These are phyloP conservation scores for Bryconaethiops microstoma DNA, from an alignment of 2,797 vertebrate genomes.

Conservation along the genomic window DNA sequence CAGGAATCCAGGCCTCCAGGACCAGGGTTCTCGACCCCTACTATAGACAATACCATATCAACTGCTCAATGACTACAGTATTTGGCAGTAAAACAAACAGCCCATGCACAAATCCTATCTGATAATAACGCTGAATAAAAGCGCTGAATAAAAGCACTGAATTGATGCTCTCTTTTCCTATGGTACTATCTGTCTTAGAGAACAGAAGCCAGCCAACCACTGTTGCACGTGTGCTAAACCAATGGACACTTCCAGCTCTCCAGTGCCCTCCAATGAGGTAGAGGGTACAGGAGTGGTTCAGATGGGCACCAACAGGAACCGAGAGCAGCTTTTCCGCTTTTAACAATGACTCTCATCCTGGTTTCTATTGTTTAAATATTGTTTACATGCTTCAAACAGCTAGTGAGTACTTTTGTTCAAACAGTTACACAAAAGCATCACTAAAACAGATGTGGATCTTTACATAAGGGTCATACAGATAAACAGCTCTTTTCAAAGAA, in stretches of 20 bases:
- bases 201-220: background rate
- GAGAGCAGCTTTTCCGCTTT: background rate
- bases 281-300: background rate
- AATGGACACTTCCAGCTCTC: background rate
- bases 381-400: background rate
- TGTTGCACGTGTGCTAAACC: background rate
- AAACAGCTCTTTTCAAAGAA: background rate
- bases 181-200: background rate
- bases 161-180: background rate
- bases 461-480: slow-evolving; percentile 3
- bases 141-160: background rate
- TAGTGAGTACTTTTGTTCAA: background rate
- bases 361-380: slow-evolving; percentile 22
- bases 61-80: too few relatives aligned
- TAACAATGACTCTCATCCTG: slow-evolving; percentile 17
- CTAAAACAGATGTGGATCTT: background rate
- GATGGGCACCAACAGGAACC: background rate
- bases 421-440: background rate
- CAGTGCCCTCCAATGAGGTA: background rate
- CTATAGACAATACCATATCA: background rate
- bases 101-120: too few relatives aligned
- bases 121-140: background rate
- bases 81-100: too few relatives aligned
- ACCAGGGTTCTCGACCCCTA: too few relatives aligned
- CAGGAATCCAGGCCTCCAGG: too few relatives aligned